Evolutionary conservation across 2,888 invertebrate species (phyloP).

Genomic region (Athripsodes cinereus): DNA sequence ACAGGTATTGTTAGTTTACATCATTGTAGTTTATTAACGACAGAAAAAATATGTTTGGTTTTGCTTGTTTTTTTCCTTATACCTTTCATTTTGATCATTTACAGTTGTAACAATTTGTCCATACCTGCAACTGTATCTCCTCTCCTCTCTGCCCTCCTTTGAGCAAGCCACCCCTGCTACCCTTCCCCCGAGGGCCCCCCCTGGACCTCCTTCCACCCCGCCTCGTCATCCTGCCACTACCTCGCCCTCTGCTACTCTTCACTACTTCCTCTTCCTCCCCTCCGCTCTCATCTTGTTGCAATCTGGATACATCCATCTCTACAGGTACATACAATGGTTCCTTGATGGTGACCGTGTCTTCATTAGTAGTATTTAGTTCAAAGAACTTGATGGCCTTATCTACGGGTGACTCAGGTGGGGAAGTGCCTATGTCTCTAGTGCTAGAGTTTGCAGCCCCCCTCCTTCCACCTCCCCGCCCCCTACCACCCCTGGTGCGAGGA

Average conservation of each 20-base stretch:
- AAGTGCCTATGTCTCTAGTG: neutral
- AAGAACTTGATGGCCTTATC: slow-evolving; percentile 31
- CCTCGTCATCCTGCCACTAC: slow-evolving; percentile 31
- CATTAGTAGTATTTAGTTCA: slow-evolving; percentile 34
- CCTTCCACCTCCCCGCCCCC: slow-evolving; percentile 28
- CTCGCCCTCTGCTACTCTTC: slow-evolving; percentile 32
- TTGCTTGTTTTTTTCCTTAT: too few relatives aligned
- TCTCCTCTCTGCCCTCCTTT: slow-evolving; percentile 35
- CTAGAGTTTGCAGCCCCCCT: neutral
- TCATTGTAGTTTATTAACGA: too few relatives aligned
- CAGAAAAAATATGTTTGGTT: too few relatives aligned
- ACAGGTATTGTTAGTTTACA: too few relatives aligned
- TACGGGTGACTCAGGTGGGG: slow-evolving; percentile 3
- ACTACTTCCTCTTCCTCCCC: slow-evolving; percentile 27
- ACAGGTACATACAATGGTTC: too few relatives aligned
- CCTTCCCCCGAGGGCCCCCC: slow-evolving; percentile 31
- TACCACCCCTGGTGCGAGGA: slow-evolving; percentile 30
- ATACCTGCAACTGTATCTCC: slow-evolving; percentile 26
- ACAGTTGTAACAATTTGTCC: neutral
- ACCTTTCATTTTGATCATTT: too few relatives aligned
- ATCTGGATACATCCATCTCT: slow-evolving; percentile 30
- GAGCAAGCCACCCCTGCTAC: slow-evolving; percentile 39
- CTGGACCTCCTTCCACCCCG: slow-evolving; percentile 31
- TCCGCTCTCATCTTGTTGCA: slow-evolving; percentile 5
- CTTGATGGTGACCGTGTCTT: slow-evolving; percentile 32